These are phyloP conservation scores for Steatocranus sp. DNA, from an alignment of 2,797 vertebrate genomes.

Conservation along the genomic window DNA sequence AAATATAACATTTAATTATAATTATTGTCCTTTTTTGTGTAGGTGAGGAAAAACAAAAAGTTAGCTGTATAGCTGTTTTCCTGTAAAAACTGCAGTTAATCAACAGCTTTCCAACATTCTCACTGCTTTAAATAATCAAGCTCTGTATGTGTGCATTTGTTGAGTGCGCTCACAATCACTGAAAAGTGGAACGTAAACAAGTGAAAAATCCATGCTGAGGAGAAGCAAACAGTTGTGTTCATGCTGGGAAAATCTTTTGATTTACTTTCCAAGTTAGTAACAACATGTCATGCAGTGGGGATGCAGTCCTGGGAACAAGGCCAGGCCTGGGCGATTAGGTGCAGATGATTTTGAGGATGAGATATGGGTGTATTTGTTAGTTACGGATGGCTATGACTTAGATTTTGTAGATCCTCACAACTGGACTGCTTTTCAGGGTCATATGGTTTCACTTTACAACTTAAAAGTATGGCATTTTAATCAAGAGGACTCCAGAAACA, in stretches of 20 bases:
- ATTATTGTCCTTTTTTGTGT: not conserved
- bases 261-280: conserved; percentile 33
- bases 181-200: conserved; percentile 26
- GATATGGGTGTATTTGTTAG: conserved; percentile 35
- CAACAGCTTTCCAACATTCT: not conserved
- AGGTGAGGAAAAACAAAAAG: not conserved
- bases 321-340: conserved; percentile 21
- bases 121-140: not conserved
- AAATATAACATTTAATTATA: not conserved
- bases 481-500: not conserved
- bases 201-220: not conserved
- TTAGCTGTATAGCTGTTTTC: not conserved
- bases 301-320: conserved; percentile 14
- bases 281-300: conserved; percentile 27
- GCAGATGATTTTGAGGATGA: conserved; percentile 14
- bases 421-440: not conserved
- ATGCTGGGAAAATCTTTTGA: conserved; percentile 3
- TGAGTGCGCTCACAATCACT: not conserved
- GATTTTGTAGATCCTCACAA: not conserved
- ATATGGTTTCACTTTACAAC: conserved; percentile 32
- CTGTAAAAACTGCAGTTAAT: not conserved
- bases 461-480: conserved; percentile 13
- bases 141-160: not conserved
- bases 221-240: conserved; percentile 5
- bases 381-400: not conserved